Evolutionary conservation across 1,140 invertebrate species (phyloP), one percentile per base, ranked within the genome.

Genomic region (Eubasilissa regina): DNA sequence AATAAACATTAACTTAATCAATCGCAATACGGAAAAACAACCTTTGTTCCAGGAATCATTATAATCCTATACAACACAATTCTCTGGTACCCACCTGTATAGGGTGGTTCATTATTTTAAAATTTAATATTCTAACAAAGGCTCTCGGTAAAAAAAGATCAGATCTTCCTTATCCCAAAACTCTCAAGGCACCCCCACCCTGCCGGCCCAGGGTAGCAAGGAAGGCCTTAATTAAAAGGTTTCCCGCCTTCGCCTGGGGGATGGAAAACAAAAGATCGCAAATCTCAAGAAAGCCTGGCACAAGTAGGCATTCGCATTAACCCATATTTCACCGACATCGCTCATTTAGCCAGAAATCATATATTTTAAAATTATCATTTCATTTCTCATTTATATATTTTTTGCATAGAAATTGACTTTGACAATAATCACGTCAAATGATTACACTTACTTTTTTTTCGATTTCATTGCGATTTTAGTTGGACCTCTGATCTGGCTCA

Each of bases 221-320:
- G 75, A 72, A 62, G 21, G 64, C 68, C 78, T 83, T 83, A 83
- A 83, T 83, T 83, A 83, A 80, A 83, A 83, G 81, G 79, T 79
- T 79, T 76, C 74, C 44, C 55, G 48, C 75, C 25, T 51, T 48
- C 76, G 15, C 58, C 47, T 47, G 12, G 19, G 45, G 56, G 53
- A 47, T 45, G 12, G 75, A 82, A 82, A 82, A 82, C 78, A 82
- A 82, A 83, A 83, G 81, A 83, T 78, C 81, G 77, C 81, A 83
- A 83, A 83, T 80, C 81, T 80, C 79, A 53, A 70, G 78, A 60
- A 78, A 82, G 35, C 58, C 77, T 43, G 11, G 62, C 56, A 77
- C 78, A 79, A 82, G 75, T 79, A 68, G 51, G 75, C 35, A 77
- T 47, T 81, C 73, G 56, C 77, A 79, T 77, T 81, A 81, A 73